Evolutionary conservation across 1,140 invertebrate genomes (phyloP), one percentile per base, ranked within the genome.

Genomic region (Apis cerana): DNA sequence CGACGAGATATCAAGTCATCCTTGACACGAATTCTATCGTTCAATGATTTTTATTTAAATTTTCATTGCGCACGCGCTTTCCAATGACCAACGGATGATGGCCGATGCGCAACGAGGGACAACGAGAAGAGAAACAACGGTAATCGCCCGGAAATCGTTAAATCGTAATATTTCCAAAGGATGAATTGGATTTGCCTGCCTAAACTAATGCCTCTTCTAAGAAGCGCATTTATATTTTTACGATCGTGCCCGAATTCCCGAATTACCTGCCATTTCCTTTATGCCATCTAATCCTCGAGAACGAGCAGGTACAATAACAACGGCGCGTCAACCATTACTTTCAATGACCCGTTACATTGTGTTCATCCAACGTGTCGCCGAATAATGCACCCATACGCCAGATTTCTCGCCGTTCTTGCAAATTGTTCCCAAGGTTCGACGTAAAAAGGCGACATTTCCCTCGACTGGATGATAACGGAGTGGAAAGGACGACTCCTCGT

Each of bases 201-300:
- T 62, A 17, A 82, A 64, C 56, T 56, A 78, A 82, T 58, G 50
- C 12, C 50, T 59, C 58, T 71, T 71, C 65, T 64, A 64, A 78
- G 75, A 82, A 78, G 17, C 75, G 71, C 75, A 27, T 70, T 82
- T 69, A 17, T 33, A 56, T 62, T 77, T 33, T 82, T 65, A 82
- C 75, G 27, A 64, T 78, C 58, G 50, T 56, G 50, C 27, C 0
- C 27, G 43, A 64, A 56, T 64, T 19, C 56, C n/a, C 17, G 3
- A 17, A n/a, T 33, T 15, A 27, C 23, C 27, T n/a, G 2, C 23
- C 5, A 27, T 27, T 59, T 75, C 72, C 74, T 52, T 68, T 61
- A 56, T 19, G 9, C n/a, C 33, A 27, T 54, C 13, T n/a, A 56
- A 65, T 65, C 7, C 3, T n/a, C 7, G 43, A 43, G 10, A n/a